Conservation (phyloP, 2,113 vertebrate species). For the Malaclemys terrapin region DNA sequence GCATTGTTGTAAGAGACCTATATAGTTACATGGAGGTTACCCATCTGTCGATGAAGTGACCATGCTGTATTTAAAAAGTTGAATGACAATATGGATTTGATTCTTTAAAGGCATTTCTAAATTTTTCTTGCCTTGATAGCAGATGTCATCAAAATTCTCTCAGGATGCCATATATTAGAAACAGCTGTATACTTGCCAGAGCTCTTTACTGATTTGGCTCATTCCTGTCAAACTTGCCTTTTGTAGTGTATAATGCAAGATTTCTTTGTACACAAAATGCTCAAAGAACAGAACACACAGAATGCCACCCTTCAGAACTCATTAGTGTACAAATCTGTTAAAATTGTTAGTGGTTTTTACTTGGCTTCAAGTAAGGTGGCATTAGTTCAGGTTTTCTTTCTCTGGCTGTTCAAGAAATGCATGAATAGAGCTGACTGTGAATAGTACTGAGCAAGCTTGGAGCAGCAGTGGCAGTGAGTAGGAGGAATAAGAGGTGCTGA, state of each 20-base stretch:
- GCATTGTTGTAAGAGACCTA: conserved; percentile 61
- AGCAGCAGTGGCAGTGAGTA: fast-evolving
- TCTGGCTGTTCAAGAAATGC: background rate
- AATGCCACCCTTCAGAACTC: background rate
- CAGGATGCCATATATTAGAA: background rate
- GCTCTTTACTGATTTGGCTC: background rate
- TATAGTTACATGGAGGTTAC: background rate
- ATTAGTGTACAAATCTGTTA: background rate
- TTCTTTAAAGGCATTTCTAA: background rate
- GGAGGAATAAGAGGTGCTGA: background rate
- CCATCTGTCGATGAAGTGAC: background rate
- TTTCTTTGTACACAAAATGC: background rate
- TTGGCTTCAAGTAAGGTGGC: background rate
- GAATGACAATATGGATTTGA: background rate
- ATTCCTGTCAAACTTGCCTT: background rate
- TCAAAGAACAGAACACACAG: background rate
- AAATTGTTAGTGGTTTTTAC: background rate
- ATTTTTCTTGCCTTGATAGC: background rate
- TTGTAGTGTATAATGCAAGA: background rate
- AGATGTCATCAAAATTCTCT: background rate
- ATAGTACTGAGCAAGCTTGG: background rate
- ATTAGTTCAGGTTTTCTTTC: background rate
- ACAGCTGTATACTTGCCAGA: background rate
- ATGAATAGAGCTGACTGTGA: background rate
- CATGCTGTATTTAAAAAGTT: background rate